Conservation (phyloP, 2,888 invertebrate species). For the Pristionchus entomophagus region DNA sequence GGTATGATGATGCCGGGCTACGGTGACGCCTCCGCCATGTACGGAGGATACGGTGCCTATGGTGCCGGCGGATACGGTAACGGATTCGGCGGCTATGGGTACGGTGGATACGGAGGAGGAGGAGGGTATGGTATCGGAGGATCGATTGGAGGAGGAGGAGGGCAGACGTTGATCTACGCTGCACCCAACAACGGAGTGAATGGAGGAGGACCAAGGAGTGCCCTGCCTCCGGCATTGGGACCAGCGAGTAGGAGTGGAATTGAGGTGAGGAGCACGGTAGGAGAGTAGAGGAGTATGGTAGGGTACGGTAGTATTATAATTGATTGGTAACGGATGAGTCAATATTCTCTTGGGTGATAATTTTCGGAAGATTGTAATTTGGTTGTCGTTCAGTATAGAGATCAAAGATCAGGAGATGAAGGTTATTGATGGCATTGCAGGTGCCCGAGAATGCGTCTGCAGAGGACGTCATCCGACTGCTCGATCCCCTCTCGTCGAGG, state of each 20-base stretch:
- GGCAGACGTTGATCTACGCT: conserved; percentile 23
- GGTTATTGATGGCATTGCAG: background rate
- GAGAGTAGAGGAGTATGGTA: background rate
- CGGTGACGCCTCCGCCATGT: conserved; percentile 11
- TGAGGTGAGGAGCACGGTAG: background rate
- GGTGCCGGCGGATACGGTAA: background rate
- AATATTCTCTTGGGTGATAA: too few relatives aligned
- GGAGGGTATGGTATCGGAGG: background rate
- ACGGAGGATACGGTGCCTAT: background rate
- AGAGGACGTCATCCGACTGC: conserved; percentile 40
- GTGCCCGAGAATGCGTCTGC: conserved; percentile 32
- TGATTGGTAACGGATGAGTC: too few relatives aligned
- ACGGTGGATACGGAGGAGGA: background rate
- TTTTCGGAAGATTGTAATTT: background rate
- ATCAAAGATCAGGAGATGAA: background rate
- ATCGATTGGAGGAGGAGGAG: background rate
- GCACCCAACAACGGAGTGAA: background rate
- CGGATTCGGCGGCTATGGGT: background rate
- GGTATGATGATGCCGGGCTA: background rate
- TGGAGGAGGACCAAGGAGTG: background rate
- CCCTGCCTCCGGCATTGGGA: conserved; percentile 20
- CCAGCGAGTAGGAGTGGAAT: conserved; percentile 10
- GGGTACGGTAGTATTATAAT: background rate
- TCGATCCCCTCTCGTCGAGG: conserved; percentile 39
- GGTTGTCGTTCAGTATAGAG: background rate